Percentiles rank a stretch among this genome's conserved stretches.
phyloP scores from a whole-genome alignment of 2,888 invertebrate genomes.

The Netelia virgata region DNA sequence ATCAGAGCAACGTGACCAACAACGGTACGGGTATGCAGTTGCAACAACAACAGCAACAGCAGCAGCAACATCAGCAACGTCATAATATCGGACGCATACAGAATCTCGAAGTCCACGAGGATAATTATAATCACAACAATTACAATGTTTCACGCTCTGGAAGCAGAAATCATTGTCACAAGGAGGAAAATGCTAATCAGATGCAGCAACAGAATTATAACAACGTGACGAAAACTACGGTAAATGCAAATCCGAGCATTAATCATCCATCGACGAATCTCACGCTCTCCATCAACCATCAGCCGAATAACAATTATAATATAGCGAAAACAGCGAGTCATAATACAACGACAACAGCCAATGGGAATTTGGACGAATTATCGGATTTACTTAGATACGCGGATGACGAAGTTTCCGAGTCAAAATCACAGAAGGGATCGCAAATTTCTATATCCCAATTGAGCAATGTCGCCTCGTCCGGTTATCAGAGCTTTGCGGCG shows the following conservation, averaged over 20 bases:
- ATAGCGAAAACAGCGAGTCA: constrained; percentile 72
- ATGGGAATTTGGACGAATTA: constrained; percentile 89
- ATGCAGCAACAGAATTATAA: constrained; percentile 82
- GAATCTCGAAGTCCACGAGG: constrained; percentile 81
- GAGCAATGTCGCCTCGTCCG: constrained; percentile 92
- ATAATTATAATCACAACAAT: constrained; percentile 82
- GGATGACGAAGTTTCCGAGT: constrained; percentile 89
- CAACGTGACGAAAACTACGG: constrained; percentile 82
- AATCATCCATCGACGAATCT: constrained; percentile 79
- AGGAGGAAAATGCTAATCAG: constrained; percentile 83
- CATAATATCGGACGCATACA: constrained; percentile 77
- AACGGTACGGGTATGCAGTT: constrained; percentile 59
- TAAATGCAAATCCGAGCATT: constrained; percentile 80
- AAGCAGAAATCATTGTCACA: constrained; percentile 82
- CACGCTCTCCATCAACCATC: constrained; percentile 81
- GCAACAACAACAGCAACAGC: constrained; percentile 76
- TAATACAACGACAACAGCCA: constrained; percentile 85
- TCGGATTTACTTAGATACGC: constrained; percentile 91
- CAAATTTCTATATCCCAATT: constrained; percentile 93
- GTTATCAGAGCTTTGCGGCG: constrained; percentile 95
- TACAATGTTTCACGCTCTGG: constrained; percentile 81
- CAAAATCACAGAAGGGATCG: constrained; percentile 89
- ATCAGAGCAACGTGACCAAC: constrained; percentile 71
- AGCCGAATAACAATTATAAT: constrained; percentile 81
- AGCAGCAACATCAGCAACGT: constrained; percentile 49